These are phyloP conservation scores for Harpagus bidentatus DNA, from an alignment of 2,113 vertebrate species.

Conservation along the genomic window DNA sequence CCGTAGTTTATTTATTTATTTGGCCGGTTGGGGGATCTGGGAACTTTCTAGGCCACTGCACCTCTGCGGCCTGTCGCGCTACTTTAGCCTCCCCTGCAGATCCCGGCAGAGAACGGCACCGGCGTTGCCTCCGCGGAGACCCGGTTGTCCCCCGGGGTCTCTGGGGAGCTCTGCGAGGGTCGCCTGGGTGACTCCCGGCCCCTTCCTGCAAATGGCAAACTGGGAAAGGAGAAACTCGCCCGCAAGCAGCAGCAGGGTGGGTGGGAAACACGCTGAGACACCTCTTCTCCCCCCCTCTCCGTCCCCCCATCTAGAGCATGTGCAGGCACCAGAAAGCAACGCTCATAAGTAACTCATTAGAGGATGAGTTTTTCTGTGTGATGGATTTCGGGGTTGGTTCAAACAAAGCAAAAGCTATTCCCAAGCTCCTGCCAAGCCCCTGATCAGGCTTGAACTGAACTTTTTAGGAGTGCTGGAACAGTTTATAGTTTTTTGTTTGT, in stretches of 20 bases:
- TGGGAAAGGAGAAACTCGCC: neutral
- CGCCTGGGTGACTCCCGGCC: neutral
- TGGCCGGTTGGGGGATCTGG: neutral
- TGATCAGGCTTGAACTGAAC: neutral
- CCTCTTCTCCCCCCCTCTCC: neutral
- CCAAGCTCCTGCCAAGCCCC: neutral
- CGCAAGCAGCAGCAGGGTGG: neutral
- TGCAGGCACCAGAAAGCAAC: neutral
- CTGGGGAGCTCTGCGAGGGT: neutral
- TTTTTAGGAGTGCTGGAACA: neutral
- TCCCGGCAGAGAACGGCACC: constrained; percentile 49
- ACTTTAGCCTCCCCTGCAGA: constrained; percentile 69
- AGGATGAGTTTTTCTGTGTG: neutral
- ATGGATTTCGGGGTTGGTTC: neutral
- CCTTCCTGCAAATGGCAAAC: neutral
- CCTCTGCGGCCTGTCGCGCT: neutral
- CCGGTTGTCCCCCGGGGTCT: neutral
- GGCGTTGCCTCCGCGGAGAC: neutral
- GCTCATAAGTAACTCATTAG: neutral
- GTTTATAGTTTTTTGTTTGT: neutral
- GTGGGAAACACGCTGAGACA: neutral
- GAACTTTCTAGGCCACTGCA: constrained; percentile 31
- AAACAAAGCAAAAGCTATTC: constrained; percentile 14
- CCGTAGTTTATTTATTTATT: neutral
- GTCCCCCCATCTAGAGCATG: neutral